These are phyloP conservation scores for Pomacea maculata DNA, from an alignment of 1,140 invertebrate species.

Conservation along the genomic window DNA sequence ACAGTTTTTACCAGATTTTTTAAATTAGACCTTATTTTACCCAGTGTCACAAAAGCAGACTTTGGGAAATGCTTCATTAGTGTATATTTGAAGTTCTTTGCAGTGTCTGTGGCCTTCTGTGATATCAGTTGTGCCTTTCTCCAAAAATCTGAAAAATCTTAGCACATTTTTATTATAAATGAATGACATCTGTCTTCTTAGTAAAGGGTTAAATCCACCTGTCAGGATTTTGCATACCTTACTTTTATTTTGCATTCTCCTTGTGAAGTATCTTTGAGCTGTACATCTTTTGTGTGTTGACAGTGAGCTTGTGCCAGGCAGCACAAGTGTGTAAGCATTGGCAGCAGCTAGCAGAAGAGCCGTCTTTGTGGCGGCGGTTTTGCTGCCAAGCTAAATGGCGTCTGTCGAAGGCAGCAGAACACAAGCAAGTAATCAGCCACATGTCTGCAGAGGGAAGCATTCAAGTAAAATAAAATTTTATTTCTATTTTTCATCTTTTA, in stretches of 20 bases:
- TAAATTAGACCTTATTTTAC: no score
- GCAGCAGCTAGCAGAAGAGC: constrained; percentile 57
- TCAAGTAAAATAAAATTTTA: constrained; percentile 45
- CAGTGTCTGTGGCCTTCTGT: no score
- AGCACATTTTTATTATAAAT: no score
- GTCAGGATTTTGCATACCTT: neutral
- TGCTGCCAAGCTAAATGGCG: constrained; percentile 62
- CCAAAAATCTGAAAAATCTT: no score
- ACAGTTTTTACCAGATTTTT: no score
- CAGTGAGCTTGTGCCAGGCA: constrained; percentile 62
- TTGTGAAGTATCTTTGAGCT: neutral
- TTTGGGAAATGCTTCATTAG: no score
- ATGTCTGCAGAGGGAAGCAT: constrained; percentile 60
- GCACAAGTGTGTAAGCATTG: constrained; percentile 60
- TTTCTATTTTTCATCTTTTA: no score
- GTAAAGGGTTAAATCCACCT: neutral
- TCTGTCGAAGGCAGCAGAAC: constrained; percentile 62
- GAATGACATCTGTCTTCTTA: neutral
- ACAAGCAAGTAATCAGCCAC: constrained; percentile 62
- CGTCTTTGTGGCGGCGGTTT: constrained; percentile 59
- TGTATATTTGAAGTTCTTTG: no score
- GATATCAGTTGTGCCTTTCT: no score
- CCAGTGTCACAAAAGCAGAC: no score
- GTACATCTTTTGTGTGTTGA: constrained; percentile 28
- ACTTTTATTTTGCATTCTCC: neutral